These are phyloP conservation scores for Axinella damicornis DNA, from an alignment of 37 sponge, comb jelly and placozoan genomes.

Conservation along the genomic window DNA sequence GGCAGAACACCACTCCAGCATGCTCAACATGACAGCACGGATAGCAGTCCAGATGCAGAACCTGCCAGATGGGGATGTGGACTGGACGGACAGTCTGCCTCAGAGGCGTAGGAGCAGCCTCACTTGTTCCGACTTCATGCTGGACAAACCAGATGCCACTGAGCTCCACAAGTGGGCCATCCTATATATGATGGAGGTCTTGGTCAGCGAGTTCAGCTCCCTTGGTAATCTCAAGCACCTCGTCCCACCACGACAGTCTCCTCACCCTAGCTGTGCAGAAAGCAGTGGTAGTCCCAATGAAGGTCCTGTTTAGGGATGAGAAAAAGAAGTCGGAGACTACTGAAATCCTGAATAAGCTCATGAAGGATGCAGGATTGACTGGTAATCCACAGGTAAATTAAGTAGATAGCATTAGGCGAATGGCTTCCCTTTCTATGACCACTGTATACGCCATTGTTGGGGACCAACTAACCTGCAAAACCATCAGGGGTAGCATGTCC, in stretches of 20 bases:
- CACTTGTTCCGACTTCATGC: slow-evolving; percentile 10
- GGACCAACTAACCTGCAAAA: slow-evolving; percentile 40
- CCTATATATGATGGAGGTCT: slow-evolving; percentile 16
- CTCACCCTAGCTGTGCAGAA: background rate
- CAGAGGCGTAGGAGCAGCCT: background rate
- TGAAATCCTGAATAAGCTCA: slow-evolving; percentile 14
- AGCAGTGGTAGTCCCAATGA: slow-evolving; percentile 24
- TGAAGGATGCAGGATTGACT: background rate
- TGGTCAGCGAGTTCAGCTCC: background rate
- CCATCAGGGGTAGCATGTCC: slow-evolving; percentile 4
- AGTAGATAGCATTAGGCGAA: background rate
- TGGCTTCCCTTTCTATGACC: background rate
- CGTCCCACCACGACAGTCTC: background rate
- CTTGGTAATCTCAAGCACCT: background rate
- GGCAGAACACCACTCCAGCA: slow-evolving; percentile 11
- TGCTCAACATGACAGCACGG: slow-evolving; percentile 3
- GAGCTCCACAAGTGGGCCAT: slow-evolving; percentile 3
- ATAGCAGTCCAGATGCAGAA: slow-evolving; percentile 10
- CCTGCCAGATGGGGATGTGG: background rate
- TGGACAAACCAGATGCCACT: background rate
- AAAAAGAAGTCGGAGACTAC: slow-evolving; percentile 13
- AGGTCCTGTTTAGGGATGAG: slow-evolving; percentile 34
- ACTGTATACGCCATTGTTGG: slow-evolving; percentile 9
- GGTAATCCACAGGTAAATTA: slow-evolving; percentile 16
- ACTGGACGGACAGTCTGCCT: slow-evolving; percentile 10